Percentiles rank a stretch among this genome's conserved stretches.
Conservation (phyloP, 1,140 invertebrate genomes). For the Lepidotrigona ventralis region DNA sequence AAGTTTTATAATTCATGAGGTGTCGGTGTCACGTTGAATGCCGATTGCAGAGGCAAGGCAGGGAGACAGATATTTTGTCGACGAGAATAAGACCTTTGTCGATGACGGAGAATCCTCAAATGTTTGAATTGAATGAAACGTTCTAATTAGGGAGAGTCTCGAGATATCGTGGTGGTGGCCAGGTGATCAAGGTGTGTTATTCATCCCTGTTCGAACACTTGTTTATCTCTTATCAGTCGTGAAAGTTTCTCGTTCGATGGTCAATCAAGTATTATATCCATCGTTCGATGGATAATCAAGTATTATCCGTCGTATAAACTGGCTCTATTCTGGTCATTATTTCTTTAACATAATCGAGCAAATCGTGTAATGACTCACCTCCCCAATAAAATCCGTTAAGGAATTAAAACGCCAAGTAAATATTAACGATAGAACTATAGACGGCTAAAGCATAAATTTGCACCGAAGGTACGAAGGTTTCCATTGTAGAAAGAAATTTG, state of each 20-base stretch:
- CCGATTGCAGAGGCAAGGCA: background rate
- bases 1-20: background rate
- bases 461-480: too few species aligned
- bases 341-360: background rate
- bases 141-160: background rate
- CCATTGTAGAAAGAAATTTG: too few species aligned
- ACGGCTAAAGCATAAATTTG: too few species aligned
- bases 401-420: background rate
- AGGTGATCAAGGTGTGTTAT: background rate
- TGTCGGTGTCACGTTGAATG: background rate
- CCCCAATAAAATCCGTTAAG: background rate
- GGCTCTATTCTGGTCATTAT: too few species aligned
- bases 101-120: background rate
- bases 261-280: background rate
- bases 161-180: background rate
- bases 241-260: background rate
- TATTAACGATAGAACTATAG: background rate
- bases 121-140: background rate
- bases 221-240: background rate
- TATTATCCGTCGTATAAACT: background rate
- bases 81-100: background rate
- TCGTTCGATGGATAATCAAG: background rate
- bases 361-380: background rate
- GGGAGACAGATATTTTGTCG: background rate
- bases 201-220: background rate